Evolutionary conservation across 2,888 invertebrate genomes (phyloP).

Genomic region (Empis stercorea): DNA sequence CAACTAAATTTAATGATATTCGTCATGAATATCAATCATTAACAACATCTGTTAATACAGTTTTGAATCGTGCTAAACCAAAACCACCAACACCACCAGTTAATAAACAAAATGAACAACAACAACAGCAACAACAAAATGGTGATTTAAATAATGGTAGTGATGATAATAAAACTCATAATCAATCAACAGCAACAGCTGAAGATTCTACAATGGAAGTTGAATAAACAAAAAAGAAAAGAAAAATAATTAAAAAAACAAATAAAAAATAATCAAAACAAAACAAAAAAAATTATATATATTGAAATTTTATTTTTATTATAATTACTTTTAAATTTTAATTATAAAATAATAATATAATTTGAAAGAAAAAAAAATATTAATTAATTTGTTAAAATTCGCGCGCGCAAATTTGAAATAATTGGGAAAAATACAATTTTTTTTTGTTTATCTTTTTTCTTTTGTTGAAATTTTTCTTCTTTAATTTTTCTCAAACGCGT

Average conservation of each 20-base stretch:
- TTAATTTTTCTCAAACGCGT: no score
- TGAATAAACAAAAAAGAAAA: constrained; percentile 20
- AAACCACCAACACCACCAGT: constrained; percentile 53
- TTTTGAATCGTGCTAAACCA: constrained; percentile 84
- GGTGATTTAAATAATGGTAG: constrained; percentile 18
- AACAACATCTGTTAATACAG: constrained; percentile 46
- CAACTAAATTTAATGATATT: constrained; percentile 66
- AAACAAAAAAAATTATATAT: no score
- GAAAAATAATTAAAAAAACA: neutral
- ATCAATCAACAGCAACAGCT: constrained; percentile 10
- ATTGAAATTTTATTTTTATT: no score
- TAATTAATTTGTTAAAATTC: no score
- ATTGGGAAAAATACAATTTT: no score
- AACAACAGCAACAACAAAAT: constrained; percentile 20
- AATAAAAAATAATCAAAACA: no score
- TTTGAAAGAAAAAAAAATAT: no score
- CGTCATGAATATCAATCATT: constrained; percentile 57
- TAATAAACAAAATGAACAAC: constrained; percentile 13
- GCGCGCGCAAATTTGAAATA: no score
- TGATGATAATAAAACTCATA: neutral
- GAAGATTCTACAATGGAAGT: constrained; percentile 32
- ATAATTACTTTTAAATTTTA: no score
- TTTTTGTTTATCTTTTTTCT: no score
- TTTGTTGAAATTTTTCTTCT: no score
- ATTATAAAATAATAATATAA: no score